These are phyloP conservation scores for Gobiocypris rarus DNA, from an alignment of 2,113 vertebrate species.

Conservation along the genomic window DNA sequence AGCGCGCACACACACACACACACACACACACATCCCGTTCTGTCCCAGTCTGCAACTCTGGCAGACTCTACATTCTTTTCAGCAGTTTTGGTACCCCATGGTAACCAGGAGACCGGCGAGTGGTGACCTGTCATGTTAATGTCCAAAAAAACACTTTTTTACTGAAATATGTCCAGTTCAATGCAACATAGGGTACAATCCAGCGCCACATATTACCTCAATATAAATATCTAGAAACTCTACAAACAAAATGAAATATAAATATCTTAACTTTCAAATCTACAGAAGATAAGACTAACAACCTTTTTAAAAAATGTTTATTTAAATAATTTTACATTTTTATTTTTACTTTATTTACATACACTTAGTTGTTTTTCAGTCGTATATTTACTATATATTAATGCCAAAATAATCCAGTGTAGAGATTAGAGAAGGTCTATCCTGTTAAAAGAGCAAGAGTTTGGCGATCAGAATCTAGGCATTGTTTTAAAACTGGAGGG, in stretches of 20 bases:
- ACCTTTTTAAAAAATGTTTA: no score
- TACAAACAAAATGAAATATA: not conserved
- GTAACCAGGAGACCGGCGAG: slow-evolving; percentile 57
- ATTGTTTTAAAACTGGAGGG: slow-evolving; percentile 54
- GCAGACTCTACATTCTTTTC: slow-evolving; percentile 75
- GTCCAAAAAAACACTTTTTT: not conserved
- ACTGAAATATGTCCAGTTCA: not conserved
- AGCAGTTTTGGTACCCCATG: slow-evolving; percentile 66
- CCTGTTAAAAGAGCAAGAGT: not conserved
- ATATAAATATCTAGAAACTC: slow-evolving; percentile 6
- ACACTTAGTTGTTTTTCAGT: not conserved
- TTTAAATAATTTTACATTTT: no score
- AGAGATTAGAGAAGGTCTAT: not conserved
- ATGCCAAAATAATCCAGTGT: not conserved
- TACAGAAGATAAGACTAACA: not conserved
- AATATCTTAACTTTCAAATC: not conserved
- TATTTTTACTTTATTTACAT: no score
- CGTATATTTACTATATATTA: not conserved
- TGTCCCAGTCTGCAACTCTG: slow-evolving; percentile 69
- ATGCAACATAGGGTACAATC: not conserved
- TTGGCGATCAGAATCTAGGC: slow-evolving; percentile 54
- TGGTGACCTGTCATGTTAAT: slow-evolving; percentile 41
- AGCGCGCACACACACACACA: slow-evolving; percentile 2
- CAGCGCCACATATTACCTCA: not conserved
- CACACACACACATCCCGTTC: slow-evolving; percentile 46